Conservation (phyloP, 2,888 invertebrate genomes). For the Tyria jacobaeae region DNA sequence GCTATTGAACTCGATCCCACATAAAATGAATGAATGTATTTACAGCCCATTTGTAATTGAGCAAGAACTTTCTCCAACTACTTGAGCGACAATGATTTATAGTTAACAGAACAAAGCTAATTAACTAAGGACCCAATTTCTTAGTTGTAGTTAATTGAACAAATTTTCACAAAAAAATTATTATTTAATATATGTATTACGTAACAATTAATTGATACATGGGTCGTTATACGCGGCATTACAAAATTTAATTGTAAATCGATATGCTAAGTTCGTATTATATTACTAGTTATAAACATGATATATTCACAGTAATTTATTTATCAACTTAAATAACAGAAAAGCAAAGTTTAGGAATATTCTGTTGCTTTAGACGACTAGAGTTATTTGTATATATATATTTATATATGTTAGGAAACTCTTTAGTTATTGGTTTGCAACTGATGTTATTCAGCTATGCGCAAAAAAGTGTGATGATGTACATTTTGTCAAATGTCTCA, state of each 20-base stretch:
- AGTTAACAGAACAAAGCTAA: slow-evolving; percentile 47
- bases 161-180: slow-evolving; percentile 12
- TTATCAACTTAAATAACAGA: no score
- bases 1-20: not conserved
- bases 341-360: no score
- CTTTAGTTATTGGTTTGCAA: no score
- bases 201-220: not conserved
- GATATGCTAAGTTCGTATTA: not conserved
- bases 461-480: no score
- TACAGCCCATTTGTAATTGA: slow-evolving; percentile 11
- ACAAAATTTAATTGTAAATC: not conserved
- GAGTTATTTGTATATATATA: no score
- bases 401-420: no score
- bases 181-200: slow-evolving; percentile 11
- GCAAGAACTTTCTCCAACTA: slow-evolving; percentile 38
- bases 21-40: not conserved
- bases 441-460: no score
- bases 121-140: slow-evolving; percentile 45
- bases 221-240: not conserved
- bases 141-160: slow-evolving; percentile 39
- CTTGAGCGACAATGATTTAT: slow-evolving; percentile 49
- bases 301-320: no score
- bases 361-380: no score
- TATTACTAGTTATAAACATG: not conserved
- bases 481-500: not conserved